Conservation (phyloP, 2,888 invertebrate genomes). For the Adineta ricciae region DNA sequence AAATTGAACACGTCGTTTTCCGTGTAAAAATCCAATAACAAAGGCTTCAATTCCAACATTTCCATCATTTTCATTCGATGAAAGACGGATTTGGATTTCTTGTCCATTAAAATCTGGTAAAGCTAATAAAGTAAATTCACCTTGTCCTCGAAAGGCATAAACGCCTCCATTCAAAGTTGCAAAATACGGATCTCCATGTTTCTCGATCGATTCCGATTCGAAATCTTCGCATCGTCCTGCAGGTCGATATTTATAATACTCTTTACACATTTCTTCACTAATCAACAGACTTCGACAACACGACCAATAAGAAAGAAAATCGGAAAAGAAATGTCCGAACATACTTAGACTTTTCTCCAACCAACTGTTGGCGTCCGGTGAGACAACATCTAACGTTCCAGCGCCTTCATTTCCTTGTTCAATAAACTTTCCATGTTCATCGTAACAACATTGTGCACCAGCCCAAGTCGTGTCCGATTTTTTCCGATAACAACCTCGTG, state of each 20-base stretch:
- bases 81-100: background rate
- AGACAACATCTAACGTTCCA: background rate
- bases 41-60: background rate
- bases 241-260: slow-evolving; percentile 24
- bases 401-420: background rate
- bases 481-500: background rate
- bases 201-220: background rate
- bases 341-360: background rate
- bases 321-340: background rate
- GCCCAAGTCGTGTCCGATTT: background rate
- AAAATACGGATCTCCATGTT: slow-evolving; percentile 38
- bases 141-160: slow-evolving; percentile 39
- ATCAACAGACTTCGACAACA: background rate
- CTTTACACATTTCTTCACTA: background rate
- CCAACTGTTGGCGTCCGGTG: background rate
- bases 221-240: background rate
- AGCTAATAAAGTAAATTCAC: slow-evolving; percentile 37
- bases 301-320: background rate
- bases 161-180: slow-evolving; percentile 36
- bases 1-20: background rate
- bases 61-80: background rate
- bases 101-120: background rate
- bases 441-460: background rate
- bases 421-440: background rate
- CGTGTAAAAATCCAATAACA: background rate